Conservation (phyloP, 1,140 invertebrate species). For the Planococcus citri region DNA sequence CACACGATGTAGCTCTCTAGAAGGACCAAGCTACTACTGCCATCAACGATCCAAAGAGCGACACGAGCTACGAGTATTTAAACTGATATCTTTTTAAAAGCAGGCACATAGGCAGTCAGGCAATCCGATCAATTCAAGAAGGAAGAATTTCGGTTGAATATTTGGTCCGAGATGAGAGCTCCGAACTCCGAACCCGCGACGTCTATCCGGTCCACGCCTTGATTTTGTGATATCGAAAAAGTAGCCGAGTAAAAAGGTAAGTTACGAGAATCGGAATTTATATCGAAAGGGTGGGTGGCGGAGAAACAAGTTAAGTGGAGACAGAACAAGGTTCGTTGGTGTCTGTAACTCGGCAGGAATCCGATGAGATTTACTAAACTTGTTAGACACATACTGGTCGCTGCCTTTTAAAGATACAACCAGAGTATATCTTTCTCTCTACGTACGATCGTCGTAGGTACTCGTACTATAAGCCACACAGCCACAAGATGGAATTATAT, state of each 20-base stretch:
- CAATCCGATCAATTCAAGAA: background rate
- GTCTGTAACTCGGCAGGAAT: slow-evolving; percentile 5
- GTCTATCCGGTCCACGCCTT: background rate
- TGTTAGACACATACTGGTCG: slow-evolving; percentile 6
- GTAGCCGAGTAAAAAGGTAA: background rate
- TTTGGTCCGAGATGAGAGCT: too few species aligned
- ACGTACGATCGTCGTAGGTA: too few species aligned
- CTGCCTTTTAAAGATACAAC: background rate
- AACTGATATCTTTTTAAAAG: background rate
- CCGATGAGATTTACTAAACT: background rate
- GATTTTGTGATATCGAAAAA: slow-evolving; percentile 8
- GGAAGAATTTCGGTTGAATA: too few species aligned
- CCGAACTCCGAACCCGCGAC: too few species aligned
- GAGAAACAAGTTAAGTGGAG: slow-evolving; percentile 6
- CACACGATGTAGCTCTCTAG: too few species aligned
- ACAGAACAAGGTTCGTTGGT: slow-evolving; percentile 6
- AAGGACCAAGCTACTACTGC: too few species aligned
- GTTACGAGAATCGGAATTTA: background rate
- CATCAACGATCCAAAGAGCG: too few species aligned
- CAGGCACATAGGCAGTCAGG: too few species aligned
- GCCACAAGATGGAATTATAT: background rate
- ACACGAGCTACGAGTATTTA: background rate
- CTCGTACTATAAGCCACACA: too few species aligned
- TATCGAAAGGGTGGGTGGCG: slow-evolving; percentile 5
- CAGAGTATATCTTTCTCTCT: too few species aligned